These are phyloP conservation scores for Drosophila fungiperda DNA, from an alignment of 2,888 invertebrate genomes.

Conservation along the genomic window DNA sequence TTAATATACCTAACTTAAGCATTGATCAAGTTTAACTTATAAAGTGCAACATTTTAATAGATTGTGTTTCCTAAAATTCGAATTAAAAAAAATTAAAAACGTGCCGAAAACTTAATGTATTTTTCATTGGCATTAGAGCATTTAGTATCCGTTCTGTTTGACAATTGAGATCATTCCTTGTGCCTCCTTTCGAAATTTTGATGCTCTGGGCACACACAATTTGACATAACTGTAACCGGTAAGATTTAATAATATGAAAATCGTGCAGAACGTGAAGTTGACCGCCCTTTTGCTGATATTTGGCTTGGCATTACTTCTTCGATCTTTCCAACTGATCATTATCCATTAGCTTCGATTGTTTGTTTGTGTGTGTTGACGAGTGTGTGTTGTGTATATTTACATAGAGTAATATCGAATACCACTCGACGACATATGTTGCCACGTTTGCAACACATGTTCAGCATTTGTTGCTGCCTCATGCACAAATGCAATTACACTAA, in stretches of 20 bases:
- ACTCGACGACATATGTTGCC: conserved; percentile 46
- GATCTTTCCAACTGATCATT: conserved; percentile 10
- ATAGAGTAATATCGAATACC: conserved; percentile 6
- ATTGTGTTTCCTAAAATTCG: background rate
- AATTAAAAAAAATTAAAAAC: too few relatives aligned
- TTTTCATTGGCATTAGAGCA: background rate
- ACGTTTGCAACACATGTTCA: conserved; percentile 67
- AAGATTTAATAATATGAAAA: conserved; percentile 21
- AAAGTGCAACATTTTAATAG: background rate
- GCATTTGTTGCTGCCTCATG: conserved; percentile 57
- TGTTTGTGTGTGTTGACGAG: background rate
- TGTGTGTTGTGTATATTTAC: conserved; percentile 5
- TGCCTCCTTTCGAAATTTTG: background rate
- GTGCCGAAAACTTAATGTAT: background rate
- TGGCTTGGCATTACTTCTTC: conserved; percentile 15
- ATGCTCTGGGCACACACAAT: conserved; percentile 11
- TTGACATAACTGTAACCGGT: conserved; percentile 8
- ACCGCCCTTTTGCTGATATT: conserved; percentile 13
- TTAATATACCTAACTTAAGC: background rate
- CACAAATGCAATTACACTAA: conserved; percentile 10
- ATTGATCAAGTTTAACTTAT: background rate
- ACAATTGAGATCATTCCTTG: background rate
- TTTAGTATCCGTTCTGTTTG: background rate
- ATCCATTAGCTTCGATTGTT: conserved; percentile 6
- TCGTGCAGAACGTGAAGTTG: conserved; percentile 50